These are phyloP conservation scores for Dipodomys spectabilis DNA, from an alignment of 2,113 vertebrate genomes.

Conservation along the genomic window DNA sequence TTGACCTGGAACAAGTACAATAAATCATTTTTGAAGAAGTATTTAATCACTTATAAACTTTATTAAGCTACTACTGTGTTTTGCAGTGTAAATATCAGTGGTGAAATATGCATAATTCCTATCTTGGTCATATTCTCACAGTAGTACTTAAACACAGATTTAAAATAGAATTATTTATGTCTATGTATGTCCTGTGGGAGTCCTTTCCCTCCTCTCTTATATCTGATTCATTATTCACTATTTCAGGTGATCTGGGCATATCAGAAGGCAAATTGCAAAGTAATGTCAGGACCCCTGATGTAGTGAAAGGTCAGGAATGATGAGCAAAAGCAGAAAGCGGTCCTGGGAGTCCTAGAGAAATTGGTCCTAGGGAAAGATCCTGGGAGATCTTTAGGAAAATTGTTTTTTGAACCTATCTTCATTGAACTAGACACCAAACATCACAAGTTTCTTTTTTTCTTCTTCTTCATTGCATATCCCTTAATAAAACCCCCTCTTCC, in stretches of 20 bases:
- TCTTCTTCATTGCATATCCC: neutral
- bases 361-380: neutral
- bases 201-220: neutral
- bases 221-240: neutral
- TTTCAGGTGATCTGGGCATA: neutral
- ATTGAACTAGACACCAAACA: neutral
- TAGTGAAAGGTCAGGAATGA: neutral
- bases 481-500: neutral
- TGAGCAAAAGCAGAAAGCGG: neutral
- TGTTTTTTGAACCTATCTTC: neutral
- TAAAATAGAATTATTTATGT: neutral
- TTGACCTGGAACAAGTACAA: too few species aligned
- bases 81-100: neutral
- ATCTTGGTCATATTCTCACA: neutral
- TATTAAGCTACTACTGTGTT: neutral
- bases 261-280: conserved; percentile 4
- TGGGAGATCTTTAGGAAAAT: neutral
- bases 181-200: too few species aligned
- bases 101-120: neutral
- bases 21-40: neutral
- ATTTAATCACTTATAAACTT: neutral
- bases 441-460: neutral
- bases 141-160: neutral
- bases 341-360: neutral
- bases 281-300: neutral